Base-by-base conservation (phyloP, 2,797 vertebrate genomes). In the Sebastes nivosus region DNA sequence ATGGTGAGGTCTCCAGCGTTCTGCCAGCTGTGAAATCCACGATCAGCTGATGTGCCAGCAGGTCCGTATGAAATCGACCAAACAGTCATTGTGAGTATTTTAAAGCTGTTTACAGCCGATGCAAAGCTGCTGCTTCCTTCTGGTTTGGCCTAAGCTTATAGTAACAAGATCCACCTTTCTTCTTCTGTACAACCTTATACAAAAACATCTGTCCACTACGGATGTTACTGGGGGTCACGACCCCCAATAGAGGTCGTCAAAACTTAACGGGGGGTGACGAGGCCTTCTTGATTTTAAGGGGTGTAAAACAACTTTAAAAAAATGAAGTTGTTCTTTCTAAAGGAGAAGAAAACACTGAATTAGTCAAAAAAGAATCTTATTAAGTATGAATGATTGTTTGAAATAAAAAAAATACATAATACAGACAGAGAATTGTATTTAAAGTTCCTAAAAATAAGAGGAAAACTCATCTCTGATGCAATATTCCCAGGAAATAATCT, bases 1-100 rank as follows among this genome's bases (percentile, higher is more conserved):
- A 57, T 59, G 34, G 27, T 1, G 11, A 68, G 4, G 29, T 73
- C 74, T 80, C 36, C 60, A 16, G 61, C 14, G 4, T 57, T 82
- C 34, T 32, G 67, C 75, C 82, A 85, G 76, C 81, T 88, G 77
- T 87, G 74, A 87, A 83, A 82, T 85, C 66, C 64, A 80, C 42
- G 12, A 80, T 79, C 69, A 82, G 81, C 69, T 72, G 76, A 73
- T 75, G 42, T 74, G 60, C 79, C 71, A 79, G 78, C 80, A 85
- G 58, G 79, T 83, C 67, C 50, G 73, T 73, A 46, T 72, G 69
- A 88, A 73, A 79, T 71, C 18, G 2, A 77, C 66, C 60, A 77
- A 68, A 77, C 42, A 6, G 64, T 83, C 57, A 79, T 12, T 25
- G 42, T 58, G 69, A 38, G 27, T 81, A 60, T 85, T 83, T 84